Base-by-base conservation (phyloP, 2,113 vertebrate species). In the Nycticorax nycticorax region DNA sequence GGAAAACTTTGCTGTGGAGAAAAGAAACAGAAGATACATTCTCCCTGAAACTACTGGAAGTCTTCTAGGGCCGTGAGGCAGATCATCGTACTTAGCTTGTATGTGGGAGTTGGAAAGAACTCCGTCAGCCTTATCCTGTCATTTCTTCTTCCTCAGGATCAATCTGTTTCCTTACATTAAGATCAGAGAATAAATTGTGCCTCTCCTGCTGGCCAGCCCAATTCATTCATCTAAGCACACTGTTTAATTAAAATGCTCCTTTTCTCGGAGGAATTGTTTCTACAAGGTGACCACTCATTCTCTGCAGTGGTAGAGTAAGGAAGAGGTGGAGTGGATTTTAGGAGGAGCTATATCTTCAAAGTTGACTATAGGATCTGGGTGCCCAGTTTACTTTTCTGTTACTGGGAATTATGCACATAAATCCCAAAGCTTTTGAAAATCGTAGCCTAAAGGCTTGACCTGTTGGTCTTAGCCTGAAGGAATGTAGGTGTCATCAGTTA, bases 1-100 rank as follows among this genome's bases (percentile, higher is more conserved):
- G 75, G 81, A 94, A 92, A 97, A 93, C 41, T 92, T 96, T 41
- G 26, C 41, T 79, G 41, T 45, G n/a, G 14, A 95, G 69, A 88
- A 96, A 93, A 85, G 64, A 85, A 94, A 79, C 43, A 83, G 41
- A 71, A 59, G 59, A 74, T 56, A 27, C 27, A 39, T 62, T 91
- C 39, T 89, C 50, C 66, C 67, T 83, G 71, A 85, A 96, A 88
- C 71, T 92, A 20, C 55, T 94, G 69, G 74, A 92, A 92, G 77
- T 73, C 47, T 12, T 79, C 21, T 83, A 82, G 66, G 78, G 87
- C 91, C 3, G 4, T 92, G 41, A 95, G 87, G 92, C 92, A 92
- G 80, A 96, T 93, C 74, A 87, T 45, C 3, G 0, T 77, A 45
- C 55, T 96, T 91, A 88, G 71, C 53, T 73, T 30, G 8, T 77